phyloP scores from a whole-genome alignment of 2,113 vertebrate species.

The Brachyhypopomus occidentalis region DNA sequence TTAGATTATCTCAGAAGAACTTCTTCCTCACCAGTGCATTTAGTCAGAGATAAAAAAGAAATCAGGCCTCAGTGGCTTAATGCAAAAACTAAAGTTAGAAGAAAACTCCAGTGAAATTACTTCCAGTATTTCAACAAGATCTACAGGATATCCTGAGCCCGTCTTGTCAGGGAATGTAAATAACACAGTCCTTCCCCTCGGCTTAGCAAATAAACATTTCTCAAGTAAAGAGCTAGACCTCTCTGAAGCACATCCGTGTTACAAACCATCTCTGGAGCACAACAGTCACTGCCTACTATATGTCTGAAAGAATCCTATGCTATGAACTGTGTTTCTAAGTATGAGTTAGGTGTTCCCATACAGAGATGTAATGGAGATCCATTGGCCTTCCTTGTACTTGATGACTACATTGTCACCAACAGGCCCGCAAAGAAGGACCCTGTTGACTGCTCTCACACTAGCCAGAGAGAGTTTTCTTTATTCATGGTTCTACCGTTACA shows the following conservation, averaged over 20 bases:
- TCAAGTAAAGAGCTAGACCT: not conserved
- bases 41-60: not conserved
- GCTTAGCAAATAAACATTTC: conserved; percentile 9
- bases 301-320: not conserved
- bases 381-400: too few relatives aligned
- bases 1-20: not conserved
- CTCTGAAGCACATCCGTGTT: not conserved
- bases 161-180: conserved; percentile 9
- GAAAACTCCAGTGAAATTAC: not conserved
- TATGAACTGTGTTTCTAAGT: not conserved
- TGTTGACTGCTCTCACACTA: too few relatives aligned
- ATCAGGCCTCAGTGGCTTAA: not conserved
- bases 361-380: not conserved
- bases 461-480: too few relatives aligned
- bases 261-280: not conserved
- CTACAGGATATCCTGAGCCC: not conserved
- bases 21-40: not conserved
- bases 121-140: conserved; percentile 1
- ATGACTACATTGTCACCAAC: too few relatives aligned
- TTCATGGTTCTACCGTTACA: too few relatives aligned
- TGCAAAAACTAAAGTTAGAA: not conserved
- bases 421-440: too few relatives aligned
- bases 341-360: not conserved
- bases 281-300: not conserved
- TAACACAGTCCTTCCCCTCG: not conserved